Percentiles rank a stretch among this genome's conserved stretches.
phyloP scores from a whole-genome alignment of 2,888 invertebrate species.

The Hedya salicella region DNA sequence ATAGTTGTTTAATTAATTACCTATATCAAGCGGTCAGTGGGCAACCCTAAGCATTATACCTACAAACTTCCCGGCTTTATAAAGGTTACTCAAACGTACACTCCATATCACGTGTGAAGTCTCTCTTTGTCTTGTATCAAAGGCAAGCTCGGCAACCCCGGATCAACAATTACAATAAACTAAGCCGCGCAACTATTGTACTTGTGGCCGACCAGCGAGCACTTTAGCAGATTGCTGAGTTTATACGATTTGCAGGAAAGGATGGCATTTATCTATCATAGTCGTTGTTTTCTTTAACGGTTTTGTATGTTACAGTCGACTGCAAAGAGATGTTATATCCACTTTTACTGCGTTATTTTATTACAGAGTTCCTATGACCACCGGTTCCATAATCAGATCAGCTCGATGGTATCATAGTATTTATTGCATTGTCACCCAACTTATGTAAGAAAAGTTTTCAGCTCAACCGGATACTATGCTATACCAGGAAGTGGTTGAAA shows the following conservation, averaged over 20 bases:
- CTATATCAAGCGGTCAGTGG: too few species aligned
- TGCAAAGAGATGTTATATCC: too few species aligned
- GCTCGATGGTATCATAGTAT: too few species aligned
- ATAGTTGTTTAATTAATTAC: too few species aligned
- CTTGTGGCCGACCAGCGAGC: conserved; percentile 54
- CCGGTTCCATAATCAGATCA: too few species aligned
- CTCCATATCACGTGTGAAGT: conserved; percentile 3
- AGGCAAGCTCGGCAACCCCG: conserved; percentile 9
- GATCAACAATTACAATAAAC: conserved; percentile 33
- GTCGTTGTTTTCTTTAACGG: not conserved
- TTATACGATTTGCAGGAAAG: conserved; percentile 47
- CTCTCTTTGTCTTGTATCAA: conserved; percentile 24
- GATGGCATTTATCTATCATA: conserved; percentile 14
- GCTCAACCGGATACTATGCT: too few species aligned
- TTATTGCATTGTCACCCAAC: too few species aligned
- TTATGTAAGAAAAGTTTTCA: too few species aligned
- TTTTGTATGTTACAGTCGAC: not conserved
- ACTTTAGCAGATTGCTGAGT: conserved; percentile 69
- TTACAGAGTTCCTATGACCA: too few species aligned
- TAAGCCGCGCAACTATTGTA: conserved; percentile 32
- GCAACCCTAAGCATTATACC: too few species aligned
- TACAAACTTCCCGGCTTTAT: not conserved
- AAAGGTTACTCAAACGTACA: not conserved
- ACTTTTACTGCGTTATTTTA: too few species aligned
- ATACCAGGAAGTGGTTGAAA: too few species aligned